Percentiles rank a stretch among this genome's conserved stretches.
phyloP scores from a whole-genome alignment of 2,797 vertebrate genomes.

The Gymnodraco acuticeps region DNA sequence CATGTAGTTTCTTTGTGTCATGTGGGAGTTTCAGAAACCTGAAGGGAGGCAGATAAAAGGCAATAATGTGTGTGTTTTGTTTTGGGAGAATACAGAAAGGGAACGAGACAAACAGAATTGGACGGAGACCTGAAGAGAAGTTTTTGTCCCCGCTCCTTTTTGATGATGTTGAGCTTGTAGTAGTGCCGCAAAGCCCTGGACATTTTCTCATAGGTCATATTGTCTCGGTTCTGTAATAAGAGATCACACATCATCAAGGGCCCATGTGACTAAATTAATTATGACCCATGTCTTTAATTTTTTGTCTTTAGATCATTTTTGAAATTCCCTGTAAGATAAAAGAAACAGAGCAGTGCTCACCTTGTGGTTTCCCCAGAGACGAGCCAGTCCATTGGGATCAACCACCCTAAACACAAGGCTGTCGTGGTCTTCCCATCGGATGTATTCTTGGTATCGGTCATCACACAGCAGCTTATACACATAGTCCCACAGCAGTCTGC shows the following conservation, averaged over 20 bases:
- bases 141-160: conserved; percentile 93
- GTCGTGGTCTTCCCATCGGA: conserved; percentile 90
- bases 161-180: conserved; percentile 96
- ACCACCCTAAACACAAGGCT: conserved; percentile 89
- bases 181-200: conserved; percentile 93
- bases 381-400: conserved; percentile 91
- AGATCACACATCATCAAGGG: background rate
- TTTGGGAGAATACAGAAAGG: background rate
- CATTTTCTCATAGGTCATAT: conserved; percentile 98
- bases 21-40: conserved; percentile 92
- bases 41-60: conserved; percentile 7
- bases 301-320: background rate
- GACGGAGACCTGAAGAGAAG: conserved; percentile 90
- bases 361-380: conserved; percentile 96
- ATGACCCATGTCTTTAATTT: background rate
- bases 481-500: conserved; percentile 92
- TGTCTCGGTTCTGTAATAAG: conserved; percentile 87
- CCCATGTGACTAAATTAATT: background rate
- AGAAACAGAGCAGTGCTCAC: conserved; percentile 66
- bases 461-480: conserved; percentile 92
- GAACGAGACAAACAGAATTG: background rate
- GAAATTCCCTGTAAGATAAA: conserved; percentile 46
- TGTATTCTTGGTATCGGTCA: conserved; percentile 88
- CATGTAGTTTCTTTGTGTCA: conserved; percentile 78
- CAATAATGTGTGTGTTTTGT: background rate